Conservation (phyloP, 1,140 invertebrate genomes). For the Atta texana region DNA sequence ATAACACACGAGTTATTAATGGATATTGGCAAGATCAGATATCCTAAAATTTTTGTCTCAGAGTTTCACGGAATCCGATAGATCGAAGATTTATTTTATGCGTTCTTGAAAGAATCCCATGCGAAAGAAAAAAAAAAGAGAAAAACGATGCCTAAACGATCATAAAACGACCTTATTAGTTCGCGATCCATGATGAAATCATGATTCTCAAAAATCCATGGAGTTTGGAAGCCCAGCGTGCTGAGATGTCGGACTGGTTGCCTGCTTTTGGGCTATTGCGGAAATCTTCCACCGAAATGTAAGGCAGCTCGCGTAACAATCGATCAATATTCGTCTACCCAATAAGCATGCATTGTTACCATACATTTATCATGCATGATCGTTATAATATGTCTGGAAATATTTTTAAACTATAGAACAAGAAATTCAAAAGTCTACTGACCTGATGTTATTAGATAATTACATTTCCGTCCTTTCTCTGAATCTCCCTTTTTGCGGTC, state of each 20-base stretch:
- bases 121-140: neutral
- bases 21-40: neutral
- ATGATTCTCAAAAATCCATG: slow-evolving; percentile 62
- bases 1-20: slow-evolving; percentile 48
- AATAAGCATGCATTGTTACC: neutral
- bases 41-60: neutral
- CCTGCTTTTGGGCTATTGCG: slow-evolving; percentile 76
- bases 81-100: slow-evolving; percentile 15
- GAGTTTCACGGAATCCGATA: neutral
- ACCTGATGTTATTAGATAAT: slow-evolving; percentile 32
- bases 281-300: slow-evolving; percentile 56
- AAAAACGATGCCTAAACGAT: slow-evolving; percentile 22
- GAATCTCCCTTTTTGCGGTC: neutral
- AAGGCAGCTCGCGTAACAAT: slow-evolving; percentile 55
- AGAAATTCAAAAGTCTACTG: slow-evolving; percentile 25
- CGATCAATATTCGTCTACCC: slow-evolving; percentile 66
- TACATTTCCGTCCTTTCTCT: neutral
- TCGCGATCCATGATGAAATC: neutral
- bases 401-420: neutral
- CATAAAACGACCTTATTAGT: slow-evolving; percentile 31
- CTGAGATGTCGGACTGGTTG: slow-evolving; percentile 81
- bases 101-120: neutral
- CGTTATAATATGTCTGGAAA: neutral
- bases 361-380: slow-evolving; percentile 9
- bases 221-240: slow-evolving; percentile 76